phyloP scores from a whole-genome alignment of 2,888 invertebrate genomes.

The Orthonychiurus folsomi region DNA sequence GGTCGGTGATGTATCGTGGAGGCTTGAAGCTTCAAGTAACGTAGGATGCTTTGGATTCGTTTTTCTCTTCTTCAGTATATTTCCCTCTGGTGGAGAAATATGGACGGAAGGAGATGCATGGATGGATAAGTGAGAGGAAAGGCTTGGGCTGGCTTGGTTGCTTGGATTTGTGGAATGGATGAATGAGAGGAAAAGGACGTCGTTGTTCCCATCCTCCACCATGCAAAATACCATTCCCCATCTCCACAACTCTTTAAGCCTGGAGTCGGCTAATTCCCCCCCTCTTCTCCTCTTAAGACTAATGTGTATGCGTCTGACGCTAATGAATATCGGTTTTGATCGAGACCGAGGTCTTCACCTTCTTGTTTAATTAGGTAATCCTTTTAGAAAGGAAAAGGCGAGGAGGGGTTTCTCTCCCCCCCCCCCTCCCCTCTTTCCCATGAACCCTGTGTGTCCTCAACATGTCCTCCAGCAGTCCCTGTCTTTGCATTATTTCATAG shows the following conservation, averaged over 20 bases:
- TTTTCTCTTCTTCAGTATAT: constrained; percentile 4
- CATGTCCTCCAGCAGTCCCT: neutral
- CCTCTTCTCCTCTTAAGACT: constrained; percentile 12
- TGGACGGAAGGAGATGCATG: constrained; percentile 10
- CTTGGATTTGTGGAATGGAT: neutral
- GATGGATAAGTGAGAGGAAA: constrained; percentile 10
- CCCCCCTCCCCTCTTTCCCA: neutral
- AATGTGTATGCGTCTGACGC: constrained; percentile 19
- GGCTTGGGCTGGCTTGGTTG: neutral
- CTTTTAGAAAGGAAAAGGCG: constrained; percentile 15
- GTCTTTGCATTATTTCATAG: neutral
- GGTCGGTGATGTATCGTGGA: constrained; percentile 4
- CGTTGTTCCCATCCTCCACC: neutral
- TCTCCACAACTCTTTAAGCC: too few relatives aligned
- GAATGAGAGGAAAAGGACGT: neutral
- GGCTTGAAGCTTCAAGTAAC: too few relatives aligned
- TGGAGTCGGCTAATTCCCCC: constrained; percentile 15
- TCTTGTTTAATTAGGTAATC: constrained; percentile 18
- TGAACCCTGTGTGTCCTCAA: neutral
- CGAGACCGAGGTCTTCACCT: constrained; percentile 17
- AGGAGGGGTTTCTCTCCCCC: neutral
- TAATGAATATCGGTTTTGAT: constrained; percentile 18
- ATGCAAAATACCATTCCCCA: too few relatives aligned
- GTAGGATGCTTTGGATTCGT: too few relatives aligned
- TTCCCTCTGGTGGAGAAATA: constrained; percentile 8